Evolutionary conservation across 2,888 invertebrate species (phyloP).

Genomic region (Caenorhabditis auriculariae): DNA sequence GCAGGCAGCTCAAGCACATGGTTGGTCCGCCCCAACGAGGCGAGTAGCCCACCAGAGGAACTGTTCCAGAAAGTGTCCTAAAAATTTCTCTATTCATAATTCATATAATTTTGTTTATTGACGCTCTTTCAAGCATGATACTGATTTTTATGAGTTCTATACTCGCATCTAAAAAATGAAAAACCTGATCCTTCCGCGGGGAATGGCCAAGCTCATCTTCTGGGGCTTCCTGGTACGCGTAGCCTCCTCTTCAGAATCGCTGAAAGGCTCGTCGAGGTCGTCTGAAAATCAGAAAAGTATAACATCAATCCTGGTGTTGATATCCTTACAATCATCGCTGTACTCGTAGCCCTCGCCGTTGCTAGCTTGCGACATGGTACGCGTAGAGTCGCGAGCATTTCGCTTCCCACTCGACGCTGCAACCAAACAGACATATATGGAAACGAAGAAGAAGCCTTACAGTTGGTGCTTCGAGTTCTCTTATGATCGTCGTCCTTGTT

Average conservation of each 20-base stretch:
- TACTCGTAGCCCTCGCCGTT: conserved; percentile 58
- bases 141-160: too few species aligned
- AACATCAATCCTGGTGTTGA: too few species aligned
- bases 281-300: conserved; percentile 18
- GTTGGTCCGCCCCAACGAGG: conserved; percentile 64
- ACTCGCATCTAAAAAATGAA: background rate
- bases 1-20: conserved; percentile 62
- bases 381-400: conserved; percentile 30
- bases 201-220: conserved; percentile 56
- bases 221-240: conserved; percentile 36
- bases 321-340: conserved; percentile 53
- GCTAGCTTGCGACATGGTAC: conserved; percentile 48
- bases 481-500: conserved; percentile 28
- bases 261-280: conserved; percentile 63
- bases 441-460: conserved; percentile 13
- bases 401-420: conserved; percentile 27
- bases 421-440: conserved; percentile 2
- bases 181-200: conserved; percentile 53
- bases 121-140: too few species aligned
- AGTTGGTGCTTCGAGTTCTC: conserved; percentile 44
- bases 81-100: background rate
- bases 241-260: conserved; percentile 60
- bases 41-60: conserved; percentile 47
- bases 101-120: background rate
- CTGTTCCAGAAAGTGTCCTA: conserved; percentile 61